Conservation (phyloP, 2,888 invertebrate genomes). For the Pollenia angustigena region DNA sequence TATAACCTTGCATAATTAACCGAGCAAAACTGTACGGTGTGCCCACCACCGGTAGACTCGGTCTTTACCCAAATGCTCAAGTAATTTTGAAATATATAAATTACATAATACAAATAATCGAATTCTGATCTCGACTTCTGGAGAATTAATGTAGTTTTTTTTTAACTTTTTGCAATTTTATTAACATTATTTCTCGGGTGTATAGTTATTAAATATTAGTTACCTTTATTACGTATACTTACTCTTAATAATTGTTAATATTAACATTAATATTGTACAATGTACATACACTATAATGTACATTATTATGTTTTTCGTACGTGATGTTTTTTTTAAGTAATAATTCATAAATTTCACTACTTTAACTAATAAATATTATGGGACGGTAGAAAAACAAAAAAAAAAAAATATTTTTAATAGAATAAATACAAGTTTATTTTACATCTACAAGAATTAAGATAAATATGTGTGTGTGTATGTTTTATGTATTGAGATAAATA, state of each 20-base stretch:
- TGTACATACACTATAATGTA: slow-evolving; percentile 29
- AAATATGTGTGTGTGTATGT: not conserved
- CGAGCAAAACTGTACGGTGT: too few relatives aligned
- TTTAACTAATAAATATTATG: slow-evolving; percentile 45
- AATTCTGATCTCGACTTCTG: too few relatives aligned
- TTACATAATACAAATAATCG: too few relatives aligned
- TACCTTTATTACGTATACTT: slow-evolving; percentile 21
- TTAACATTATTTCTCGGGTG: slow-evolving; percentile 15
- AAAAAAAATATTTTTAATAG: slow-evolving; percentile 56
- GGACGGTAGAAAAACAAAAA: not conserved
- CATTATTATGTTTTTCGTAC: slow-evolving; percentile 74
- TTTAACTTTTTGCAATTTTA: not conserved
- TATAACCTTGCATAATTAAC: too few relatives aligned
- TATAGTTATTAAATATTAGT: not conserved
- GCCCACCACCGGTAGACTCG: too few relatives aligned
- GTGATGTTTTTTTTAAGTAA: slow-evolving; percentile 77
- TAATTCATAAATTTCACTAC: slow-evolving; percentile 77
- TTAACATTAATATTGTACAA: slow-evolving; percentile 61
- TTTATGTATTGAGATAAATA: not conserved
- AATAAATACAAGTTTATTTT: slow-evolving; percentile 36
- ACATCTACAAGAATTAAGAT: slow-evolving; percentile 1
- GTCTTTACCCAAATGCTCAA: too few relatives aligned
- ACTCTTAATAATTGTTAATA: slow-evolving; percentile 69
- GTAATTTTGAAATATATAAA: too few relatives aligned
- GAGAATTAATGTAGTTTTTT: too few relatives aligned